Base-by-base conservation (phyloP, 2,888 invertebrate genomes). In the Sinelater perroti region DNA sequence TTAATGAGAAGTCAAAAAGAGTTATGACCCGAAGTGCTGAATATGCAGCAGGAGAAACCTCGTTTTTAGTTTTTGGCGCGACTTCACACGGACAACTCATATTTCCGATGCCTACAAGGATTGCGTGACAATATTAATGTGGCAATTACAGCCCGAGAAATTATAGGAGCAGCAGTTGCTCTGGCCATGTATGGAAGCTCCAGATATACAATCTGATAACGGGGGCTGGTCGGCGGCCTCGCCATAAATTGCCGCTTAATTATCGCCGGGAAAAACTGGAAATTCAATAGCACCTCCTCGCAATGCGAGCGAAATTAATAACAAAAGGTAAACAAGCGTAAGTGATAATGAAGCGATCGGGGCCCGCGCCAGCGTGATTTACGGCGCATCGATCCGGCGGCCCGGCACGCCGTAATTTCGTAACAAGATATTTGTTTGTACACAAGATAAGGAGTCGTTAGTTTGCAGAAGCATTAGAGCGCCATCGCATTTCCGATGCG, bases 401-500 rank as follows among this genome's bases (percentile, higher is more conserved):
- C 46, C 49, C 33, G 11, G 51, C 33, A 57, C 45, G 35, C 52
- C 52, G 60, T 56, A 52, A 51, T 42, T 40, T 31, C 17, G 61
- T 62, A 65, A 64, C 54, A 58, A 63, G 61, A 66, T 65, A 63
- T 66, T 63, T 67, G 64, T 61, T 63, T 65, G 61, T 60, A 57
- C 47, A 63, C 49, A 53, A 61, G 62, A 61, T 66, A 64, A 66
- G 64, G 59, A 66, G 64, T 66, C 65, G 63, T 65, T 65, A 67
- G 59, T 59, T 67, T 66, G 66, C 62, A 64, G 62, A 57, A 49
- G 55, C 56, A 56, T 60, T 66, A 65, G 62, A 66, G 59, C 68
- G 67, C 70, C 69, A 69, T 69, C 68, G 63, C 63, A 66, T 64
- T 68, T 65, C 63, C 68, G 63, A 66, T 65, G 67, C 52, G 60